phyloP scores from a whole-genome alignment of 2,797 vertebrate genomes.

The Chelmon rostratus region DNA sequence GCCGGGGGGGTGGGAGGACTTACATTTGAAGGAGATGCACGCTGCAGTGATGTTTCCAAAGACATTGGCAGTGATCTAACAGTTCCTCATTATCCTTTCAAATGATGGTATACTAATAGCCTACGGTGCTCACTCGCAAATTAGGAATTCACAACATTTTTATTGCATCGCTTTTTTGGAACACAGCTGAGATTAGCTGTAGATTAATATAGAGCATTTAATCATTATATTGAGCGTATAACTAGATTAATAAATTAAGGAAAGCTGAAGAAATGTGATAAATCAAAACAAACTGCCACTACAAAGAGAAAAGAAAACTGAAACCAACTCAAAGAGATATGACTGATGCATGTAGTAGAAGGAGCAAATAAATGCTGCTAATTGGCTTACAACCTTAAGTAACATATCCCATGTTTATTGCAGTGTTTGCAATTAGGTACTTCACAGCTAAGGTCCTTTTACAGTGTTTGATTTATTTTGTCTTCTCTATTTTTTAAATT shows the following conservation, averaged over 20 bases:
- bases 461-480: conserved; percentile 32
- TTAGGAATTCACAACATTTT: conserved; percentile 18
- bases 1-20: conserved; percentile 18
- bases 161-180: conserved; percentile 22
- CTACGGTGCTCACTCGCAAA: conserved; percentile 23
- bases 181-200: conserved; percentile 15
- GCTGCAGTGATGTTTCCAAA: conserved; percentile 18
- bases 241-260: conserved; percentile 2
- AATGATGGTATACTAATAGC: conserved; percentile 31
- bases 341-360: neutral
- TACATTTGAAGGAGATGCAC: conserved; percentile 32
- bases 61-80: conserved; percentile 21
- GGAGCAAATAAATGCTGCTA: neutral
- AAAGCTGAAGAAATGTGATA: conserved; percentile 1
- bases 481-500: conserved; percentile 9
- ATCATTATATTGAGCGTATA: conserved; percentile 1
- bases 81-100: conserved; percentile 26
- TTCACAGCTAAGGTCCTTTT: conserved; percentile 11
- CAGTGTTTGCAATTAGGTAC: conserved; percentile 8
- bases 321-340: neutral
- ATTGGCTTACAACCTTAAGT: neutral
- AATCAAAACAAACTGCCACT: neutral
- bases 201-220: conserved; percentile 10
- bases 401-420: conserved; percentile 3
- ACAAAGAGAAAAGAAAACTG: neutral